Conservation (phyloP, 2,113 vertebrate genomes). For the Petrocephalus zakoni region DNA sequence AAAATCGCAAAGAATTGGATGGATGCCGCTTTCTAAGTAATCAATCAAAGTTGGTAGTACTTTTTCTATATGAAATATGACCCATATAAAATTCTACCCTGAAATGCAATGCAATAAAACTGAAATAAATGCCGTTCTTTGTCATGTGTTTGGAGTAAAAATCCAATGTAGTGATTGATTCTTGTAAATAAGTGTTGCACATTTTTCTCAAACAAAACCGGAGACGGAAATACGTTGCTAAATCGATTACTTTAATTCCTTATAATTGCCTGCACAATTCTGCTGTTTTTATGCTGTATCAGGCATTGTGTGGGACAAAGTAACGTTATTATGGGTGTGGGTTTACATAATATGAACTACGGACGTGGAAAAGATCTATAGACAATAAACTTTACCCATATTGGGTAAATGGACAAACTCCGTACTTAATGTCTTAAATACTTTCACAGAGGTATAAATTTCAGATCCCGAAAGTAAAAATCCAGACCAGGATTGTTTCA, state of each 20-base stretch:
- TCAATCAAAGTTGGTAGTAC: background rate
- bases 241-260: background rate
- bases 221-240: background rate
- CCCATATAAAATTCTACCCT: background rate
- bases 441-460: background rate
- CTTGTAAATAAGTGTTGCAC: background rate
- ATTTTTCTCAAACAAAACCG: background rate
- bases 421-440: background rate
- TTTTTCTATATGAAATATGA: background rate
- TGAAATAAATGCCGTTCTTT: background rate
- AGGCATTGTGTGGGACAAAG: background rate
- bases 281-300: background rate
- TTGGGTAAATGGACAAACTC: constrained; percentile 14
- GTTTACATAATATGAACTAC: background rate
- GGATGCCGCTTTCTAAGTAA: background rate
- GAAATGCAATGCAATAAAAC: background rate
- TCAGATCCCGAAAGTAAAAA: too few relatives aligned
- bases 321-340: background rate
- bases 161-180: background rate
- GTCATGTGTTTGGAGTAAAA: background rate
- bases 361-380: background rate
- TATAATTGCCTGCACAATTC: background rate
- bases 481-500: too few relatives aligned
- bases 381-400: background rate
- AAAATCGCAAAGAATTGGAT: background rate